A percentile compares a stretch with the other conserved stretches of the same genome.
phyloP scores from a whole-genome alignment of 1,140 invertebrate genomes.

The Drosophila miranda region DNA sequence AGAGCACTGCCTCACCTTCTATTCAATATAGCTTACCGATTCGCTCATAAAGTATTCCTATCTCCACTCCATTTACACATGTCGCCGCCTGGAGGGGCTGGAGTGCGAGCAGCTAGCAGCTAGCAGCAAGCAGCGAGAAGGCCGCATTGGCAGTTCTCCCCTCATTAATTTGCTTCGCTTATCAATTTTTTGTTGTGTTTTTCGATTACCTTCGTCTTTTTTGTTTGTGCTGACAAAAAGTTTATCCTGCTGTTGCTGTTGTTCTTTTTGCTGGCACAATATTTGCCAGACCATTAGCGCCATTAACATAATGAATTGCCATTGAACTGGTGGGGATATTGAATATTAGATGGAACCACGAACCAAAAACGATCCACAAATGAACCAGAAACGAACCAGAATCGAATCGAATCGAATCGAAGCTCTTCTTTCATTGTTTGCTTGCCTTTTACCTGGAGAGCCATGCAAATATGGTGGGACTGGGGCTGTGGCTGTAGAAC shows the following conservation, averaged over 20 bases:
- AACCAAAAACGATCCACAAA: conserved; percentile 1
- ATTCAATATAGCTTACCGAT: background rate
- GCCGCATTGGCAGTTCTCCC: conserved; percentile 9
- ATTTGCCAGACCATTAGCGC: conserved; percentile 77
- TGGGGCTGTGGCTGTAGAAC: no score
- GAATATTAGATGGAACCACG: background rate
- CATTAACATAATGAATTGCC: conserved; percentile 79
- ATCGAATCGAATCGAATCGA: conserved; percentile 26
- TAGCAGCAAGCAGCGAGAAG: conserved; percentile 1
- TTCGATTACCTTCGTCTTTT: conserved; percentile 42
- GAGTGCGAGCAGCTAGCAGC: background rate
- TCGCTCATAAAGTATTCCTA: conserved; percentile 26
- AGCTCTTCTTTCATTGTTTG: conserved; percentile 24
- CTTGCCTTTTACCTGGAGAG: conserved; percentile 37
- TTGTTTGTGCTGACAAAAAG: conserved; percentile 53
- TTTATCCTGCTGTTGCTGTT: conserved; percentile 39
- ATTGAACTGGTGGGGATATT: conserved; percentile 54
- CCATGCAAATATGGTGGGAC: conserved; percentile 15
- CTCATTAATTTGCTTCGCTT: conserved; percentile 76
- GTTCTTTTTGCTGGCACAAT: conserved; percentile 55
- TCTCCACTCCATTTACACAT: conserved; percentile 22
- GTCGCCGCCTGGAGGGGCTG: conserved; percentile 17
- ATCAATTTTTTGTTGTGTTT: conserved; percentile 75
- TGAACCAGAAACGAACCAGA: conserved; percentile 18
- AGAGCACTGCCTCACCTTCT: background rate